Evolutionary conservation across 2,888 invertebrate genomes (phyloP), one percentile per base, ranked within the genome.

Genomic region (Parelbella ahira): DNA sequence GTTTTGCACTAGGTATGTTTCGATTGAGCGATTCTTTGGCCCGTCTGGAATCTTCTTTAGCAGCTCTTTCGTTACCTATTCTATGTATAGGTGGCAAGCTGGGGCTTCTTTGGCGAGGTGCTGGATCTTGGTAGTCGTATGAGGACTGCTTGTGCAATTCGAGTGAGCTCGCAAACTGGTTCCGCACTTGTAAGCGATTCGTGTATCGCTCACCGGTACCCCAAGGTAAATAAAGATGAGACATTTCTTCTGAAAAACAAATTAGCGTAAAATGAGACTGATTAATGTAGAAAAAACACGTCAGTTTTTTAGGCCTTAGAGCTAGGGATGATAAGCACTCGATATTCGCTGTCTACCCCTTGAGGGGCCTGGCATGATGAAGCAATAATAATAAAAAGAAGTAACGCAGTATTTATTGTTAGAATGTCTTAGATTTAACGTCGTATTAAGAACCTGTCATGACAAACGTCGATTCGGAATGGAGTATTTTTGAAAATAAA

Each of bases 141-240:
- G 82, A 75, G 0, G 80, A 72, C 49, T 79, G 83, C 48, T 75
- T 83, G 53, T 75, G 83, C 20, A 80, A 70, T 52, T 86, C 90
- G 53, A 77, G 70, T 23, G 71, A 79, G 60, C 77, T 90, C 34
- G 75, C 87, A 59, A 72, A 90, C 63, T 88, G 86, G 56, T 87
- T 86, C 27, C 86, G 71, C 24, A 74, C 71, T 68, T 80, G 79
- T 28, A 74, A 60, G 39, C 83, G 77, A 53, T 79, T 81, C 5
- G 77, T 74, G 54, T 81, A 81, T 38, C 83, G 68, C 51, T 84
- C 82, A 21, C 84, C 90, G 32, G 90, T 76, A 41, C 93, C 93
- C 93, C 94, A 95, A 44, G 94, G 94, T 63, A 93, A 90, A 61
- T 92, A 91, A 60, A 94, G 89, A 53, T 92, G 91, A 54, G 93